Conservation (phyloP, 2,113 vertebrate species). For the Physeter macrocephalus region DNA sequence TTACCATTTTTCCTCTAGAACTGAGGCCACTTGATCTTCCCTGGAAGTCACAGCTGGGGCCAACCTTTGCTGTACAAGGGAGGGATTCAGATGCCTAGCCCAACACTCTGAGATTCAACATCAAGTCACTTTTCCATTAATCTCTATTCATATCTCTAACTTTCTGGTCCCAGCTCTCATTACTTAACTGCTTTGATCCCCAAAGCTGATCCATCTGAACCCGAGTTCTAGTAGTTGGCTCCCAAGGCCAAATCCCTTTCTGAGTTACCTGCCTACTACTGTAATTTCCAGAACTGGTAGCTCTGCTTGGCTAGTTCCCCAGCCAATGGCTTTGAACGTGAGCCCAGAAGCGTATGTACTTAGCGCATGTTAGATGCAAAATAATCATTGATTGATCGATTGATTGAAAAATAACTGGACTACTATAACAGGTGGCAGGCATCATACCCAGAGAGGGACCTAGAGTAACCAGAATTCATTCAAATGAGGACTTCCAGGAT, state of each 20-base stretch:
- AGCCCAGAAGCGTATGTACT: background rate
- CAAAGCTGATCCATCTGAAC: background rate
- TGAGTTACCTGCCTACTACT: background rate
- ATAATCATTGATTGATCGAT: background rate
- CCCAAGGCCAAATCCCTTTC: background rate
- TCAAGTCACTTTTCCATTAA: background rate
- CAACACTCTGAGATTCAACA: background rate
- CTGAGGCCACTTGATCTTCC: background rate
- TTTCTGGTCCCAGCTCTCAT: background rate
- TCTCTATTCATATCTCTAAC: background rate
- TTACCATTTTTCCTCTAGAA: background rate
- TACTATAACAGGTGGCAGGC: too few species aligned
- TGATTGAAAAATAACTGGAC: background rate
- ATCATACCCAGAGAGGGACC: background rate
- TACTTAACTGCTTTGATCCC: background rate
- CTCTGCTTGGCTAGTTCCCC: background rate
- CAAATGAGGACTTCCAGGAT: background rate
- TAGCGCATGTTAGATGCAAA: background rate
- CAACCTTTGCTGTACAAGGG: background rate
- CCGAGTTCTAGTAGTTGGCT: background rate
- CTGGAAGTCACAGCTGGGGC: background rate
- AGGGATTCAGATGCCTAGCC: background rate
- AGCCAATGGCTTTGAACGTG: background rate
- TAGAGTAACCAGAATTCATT: background rate
- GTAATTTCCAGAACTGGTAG: background rate